Evolutionary conservation across 2,113 vertebrate species (phyloP), one percentile per base, ranked within the genome.

Genomic region (Diphyllodes magnificus): DNA sequence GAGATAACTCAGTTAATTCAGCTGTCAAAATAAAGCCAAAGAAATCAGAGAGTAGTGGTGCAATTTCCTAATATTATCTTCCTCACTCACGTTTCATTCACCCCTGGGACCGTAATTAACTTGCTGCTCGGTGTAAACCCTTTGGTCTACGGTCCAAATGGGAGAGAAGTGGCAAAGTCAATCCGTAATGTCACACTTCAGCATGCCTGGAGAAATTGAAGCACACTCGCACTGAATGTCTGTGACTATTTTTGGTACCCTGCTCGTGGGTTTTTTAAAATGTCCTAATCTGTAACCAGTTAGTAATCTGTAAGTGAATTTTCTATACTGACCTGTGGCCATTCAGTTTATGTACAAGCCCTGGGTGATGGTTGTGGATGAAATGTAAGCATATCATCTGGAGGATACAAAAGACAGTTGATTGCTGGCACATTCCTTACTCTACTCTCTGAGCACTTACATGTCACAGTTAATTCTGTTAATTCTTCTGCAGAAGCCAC

Each of bases 1-100:
- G 79, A 86, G 90, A 92, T 90, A 94, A 86, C 71, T 95, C 94
- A 94, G 15, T 70, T 86, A 94, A 93, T 88, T 94, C 96, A 97
- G 94, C 96, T 96, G 94, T 96, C 92, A 95, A 97, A 97, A 96
- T 90, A 96, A 47, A 90, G 71, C 76, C 92, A 56, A 70, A 93
- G 92, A 92, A 97, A 94, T 73, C 72, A 3, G 76, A 95, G 94
- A 93, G 35, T 30, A 84, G 68, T 25, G 42, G 59, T 70, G 88
- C 86, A 93, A 93, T 95, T 96, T 97, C 80, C 94, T 81, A 86
- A 51, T 63, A 95, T 83, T 95, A 93, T 90, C 92, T 84, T 92
- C 86, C 72, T 88, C 56, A n/a, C 92, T 94, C 82, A 81, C 81
- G 76, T 94, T 96, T 92, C 91, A 39, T 81, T 88, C 64, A 93